These are phyloP conservation scores for Colossoma macropomum DNA, from an alignment of 2,113 vertebrate genomes.

Conservation along the genomic window DNA sequence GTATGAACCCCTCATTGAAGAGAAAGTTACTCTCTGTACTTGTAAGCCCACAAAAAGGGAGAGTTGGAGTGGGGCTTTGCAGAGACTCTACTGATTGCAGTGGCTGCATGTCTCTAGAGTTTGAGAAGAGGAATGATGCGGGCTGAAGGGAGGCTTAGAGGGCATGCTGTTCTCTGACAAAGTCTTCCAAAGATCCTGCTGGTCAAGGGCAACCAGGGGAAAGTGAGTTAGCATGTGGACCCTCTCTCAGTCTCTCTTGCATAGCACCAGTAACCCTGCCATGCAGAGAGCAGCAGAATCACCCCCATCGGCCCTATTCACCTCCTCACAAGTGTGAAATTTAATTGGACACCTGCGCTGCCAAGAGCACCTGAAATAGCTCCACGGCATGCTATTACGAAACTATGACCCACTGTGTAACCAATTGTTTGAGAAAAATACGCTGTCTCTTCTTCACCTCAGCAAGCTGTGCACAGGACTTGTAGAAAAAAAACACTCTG, in stretches of 20 bases:
- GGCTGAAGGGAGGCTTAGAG: slow-evolving; percentile 20
- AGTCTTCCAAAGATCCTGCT: background rate
- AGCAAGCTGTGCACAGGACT: background rate
- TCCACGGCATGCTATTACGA: slow-evolving; percentile 54
- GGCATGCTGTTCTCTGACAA: slow-evolving; percentile 35
- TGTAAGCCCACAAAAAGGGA: background rate
- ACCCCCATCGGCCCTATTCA: slow-evolving; percentile 52
- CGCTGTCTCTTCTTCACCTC: background rate
- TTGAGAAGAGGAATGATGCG: slow-evolving; percentile 17
- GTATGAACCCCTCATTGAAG: background rate
- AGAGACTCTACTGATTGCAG: background rate
- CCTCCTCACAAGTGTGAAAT: slow-evolving; percentile 70
- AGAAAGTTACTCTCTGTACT: background rate
- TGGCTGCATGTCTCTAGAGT: background rate
- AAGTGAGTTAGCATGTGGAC: background rate
- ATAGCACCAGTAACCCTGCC: slow-evolving; percentile 25
- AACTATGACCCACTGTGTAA: slow-evolving; percentile 8
- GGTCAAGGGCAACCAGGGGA: slow-evolving; percentile 27
- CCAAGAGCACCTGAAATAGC: slow-evolving; percentile 66
- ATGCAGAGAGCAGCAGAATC: slow-evolving; percentile 10
- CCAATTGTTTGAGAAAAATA: background rate
- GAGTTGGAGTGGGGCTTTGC: background rate
- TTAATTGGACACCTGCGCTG: slow-evolving; percentile 76
- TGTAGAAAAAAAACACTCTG: background rate
- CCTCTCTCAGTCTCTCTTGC: slow-evolving; percentile 1